Conservation (phyloP, 2,797 vertebrate species). For the Danio tinwini region DNA sequence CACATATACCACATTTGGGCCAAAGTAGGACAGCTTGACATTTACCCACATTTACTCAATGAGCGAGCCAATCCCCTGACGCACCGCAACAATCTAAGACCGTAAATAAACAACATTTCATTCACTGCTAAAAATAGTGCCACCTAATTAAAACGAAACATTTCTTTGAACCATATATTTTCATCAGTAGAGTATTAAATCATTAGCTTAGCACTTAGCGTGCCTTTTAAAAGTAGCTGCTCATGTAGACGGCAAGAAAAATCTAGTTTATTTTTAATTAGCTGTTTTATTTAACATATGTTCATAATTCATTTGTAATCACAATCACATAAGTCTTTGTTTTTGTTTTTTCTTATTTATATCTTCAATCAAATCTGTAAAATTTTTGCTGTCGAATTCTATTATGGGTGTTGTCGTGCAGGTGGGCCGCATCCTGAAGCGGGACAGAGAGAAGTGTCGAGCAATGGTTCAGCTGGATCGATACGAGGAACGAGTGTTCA, state of each 20-base stretch:
- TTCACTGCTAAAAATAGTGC: background rate
- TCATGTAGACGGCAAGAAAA: background rate
- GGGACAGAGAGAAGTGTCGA: slow-evolving; percentile 79
- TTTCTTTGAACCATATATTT: background rate
- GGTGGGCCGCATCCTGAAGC: slow-evolving; percentile 86
- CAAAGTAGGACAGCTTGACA: background rate
- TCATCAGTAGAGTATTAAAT: background rate
- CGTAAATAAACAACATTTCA: background rate
- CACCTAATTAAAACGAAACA: background rate
- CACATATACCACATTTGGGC: background rate
- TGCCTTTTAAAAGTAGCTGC: background rate
- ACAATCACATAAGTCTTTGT: background rate
- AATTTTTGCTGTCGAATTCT: background rate
- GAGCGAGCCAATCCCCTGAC: slow-evolving; percentile 2
- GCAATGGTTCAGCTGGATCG: slow-evolving; percentile 87
- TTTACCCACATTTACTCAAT: background rate
- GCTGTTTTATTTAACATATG: too few relatives aligned
- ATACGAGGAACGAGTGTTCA: slow-evolving; percentile 78
- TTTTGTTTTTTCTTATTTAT: background rate
- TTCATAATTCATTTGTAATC: too few relatives aligned
- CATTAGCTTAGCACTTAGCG: background rate
- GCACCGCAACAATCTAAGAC: background rate
- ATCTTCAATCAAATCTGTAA: background rate
- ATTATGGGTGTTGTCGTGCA: slow-evolving; percentile 55
- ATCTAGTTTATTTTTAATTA: background rate